These are phyloP conservation scores for Mirza zaza DNA, from an alignment of 2,113 vertebrate species.

Conservation along the genomic window DNA sequence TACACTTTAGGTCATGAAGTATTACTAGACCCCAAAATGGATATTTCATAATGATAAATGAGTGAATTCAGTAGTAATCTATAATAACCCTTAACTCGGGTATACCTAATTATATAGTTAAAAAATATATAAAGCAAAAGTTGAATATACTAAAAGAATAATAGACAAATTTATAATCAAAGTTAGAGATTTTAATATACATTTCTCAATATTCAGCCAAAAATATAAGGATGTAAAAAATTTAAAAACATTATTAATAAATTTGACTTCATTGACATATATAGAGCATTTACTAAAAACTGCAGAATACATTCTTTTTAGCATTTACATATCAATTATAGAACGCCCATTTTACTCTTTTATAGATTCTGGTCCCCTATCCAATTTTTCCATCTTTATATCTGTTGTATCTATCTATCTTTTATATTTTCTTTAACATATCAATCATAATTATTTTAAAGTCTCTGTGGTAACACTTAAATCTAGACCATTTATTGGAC, in stretches of 20 bases:
- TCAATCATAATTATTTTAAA: slow-evolving; percentile 14
- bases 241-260: background rate
- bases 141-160: background rate
- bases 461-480: background rate
- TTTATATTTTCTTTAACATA: slow-evolving; percentile 4
- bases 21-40: background rate
- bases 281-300: background rate
- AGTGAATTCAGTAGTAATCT: background rate
- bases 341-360: background rate
- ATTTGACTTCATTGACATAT: background rate
- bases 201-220: background rate
- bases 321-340: background rate
- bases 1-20: slow-evolving; percentile 4
- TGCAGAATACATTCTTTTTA: background rate
- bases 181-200: background rate
- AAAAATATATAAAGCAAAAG: background rate
- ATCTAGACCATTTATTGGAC: background rate
- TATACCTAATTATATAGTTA: background rate
- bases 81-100: background rate
- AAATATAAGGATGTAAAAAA: background rate
- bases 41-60: background rate
- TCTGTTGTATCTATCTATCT: background rate
- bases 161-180: background rate
- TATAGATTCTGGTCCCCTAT: background rate
- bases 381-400: background rate